These are phyloP conservation scores for Thumatha senex DNA, from an alignment of 2,888 invertebrate genomes.

Conservation along the genomic window DNA sequence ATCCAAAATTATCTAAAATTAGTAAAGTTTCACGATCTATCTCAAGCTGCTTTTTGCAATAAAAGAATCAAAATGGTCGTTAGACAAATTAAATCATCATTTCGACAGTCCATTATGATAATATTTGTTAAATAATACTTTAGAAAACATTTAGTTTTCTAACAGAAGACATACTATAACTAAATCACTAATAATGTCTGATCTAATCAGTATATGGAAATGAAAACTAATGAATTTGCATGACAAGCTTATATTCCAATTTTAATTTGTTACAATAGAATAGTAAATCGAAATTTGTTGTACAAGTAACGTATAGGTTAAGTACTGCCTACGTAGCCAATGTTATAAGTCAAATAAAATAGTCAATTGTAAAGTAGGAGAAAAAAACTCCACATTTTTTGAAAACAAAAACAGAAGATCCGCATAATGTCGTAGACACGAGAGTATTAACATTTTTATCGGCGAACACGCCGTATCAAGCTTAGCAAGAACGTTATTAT, in stretches of 20 bases:
- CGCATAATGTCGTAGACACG: slow-evolving; percentile 35
- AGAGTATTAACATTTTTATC: slow-evolving; percentile 50
- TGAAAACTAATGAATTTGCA: slow-evolving; percentile 9
- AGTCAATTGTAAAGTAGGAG: slow-evolving; percentile 8
- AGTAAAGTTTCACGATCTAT: background rate
- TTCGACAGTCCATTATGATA: slow-evolving; percentile 2
- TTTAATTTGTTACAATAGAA: background rate
- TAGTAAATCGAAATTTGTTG: background rate
- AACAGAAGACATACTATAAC: slow-evolving; percentile 2
- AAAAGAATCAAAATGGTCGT: slow-evolving; percentile 3
- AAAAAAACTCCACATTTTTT: slow-evolving; percentile 22
- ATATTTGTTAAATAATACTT: slow-evolving; percentile 7
- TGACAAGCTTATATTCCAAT: slow-evolving; percentile 2
- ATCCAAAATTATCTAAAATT: too few species aligned
- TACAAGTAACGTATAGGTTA: background rate
- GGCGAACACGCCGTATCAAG: slow-evolving; percentile 40
- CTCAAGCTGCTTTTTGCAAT: background rate
- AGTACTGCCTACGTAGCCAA: background rate
- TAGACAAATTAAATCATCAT: slow-evolving; percentile 6
- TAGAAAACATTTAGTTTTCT: slow-evolving; percentile 2
- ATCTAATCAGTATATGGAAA: slow-evolving; percentile 10
- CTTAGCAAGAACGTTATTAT: slow-evolving; percentile 38
- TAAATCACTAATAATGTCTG: background rate
- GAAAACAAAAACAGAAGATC: too few species aligned
- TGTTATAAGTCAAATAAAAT: background rate